Evolutionary conservation across 2,113 vertebrate species (phyloP).

Genomic region (Solea senegalensis): DNA sequence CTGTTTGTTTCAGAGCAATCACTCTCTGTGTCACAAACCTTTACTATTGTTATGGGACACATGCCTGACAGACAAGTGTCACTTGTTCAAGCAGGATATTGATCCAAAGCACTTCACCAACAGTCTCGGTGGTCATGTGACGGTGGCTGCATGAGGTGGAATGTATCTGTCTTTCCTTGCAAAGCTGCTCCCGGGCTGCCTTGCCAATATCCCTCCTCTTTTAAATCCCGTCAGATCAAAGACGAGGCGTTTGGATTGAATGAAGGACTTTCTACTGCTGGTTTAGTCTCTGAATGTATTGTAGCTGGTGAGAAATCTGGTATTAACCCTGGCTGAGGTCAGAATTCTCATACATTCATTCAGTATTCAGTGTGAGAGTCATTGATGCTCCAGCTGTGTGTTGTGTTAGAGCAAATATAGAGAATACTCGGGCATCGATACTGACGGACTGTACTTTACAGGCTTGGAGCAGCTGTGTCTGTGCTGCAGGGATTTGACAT

Average conservation of each 20-base stretch:
- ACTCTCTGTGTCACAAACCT: neutral
- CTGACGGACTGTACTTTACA: neutral
- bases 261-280: slow-evolving; percentile 35
- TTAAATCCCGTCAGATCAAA: slow-evolving; percentile 49
- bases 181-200: slow-evolving; percentile 27
- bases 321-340: slow-evolving; percentile 17
- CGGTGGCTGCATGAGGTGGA: slow-evolving; percentile 20
- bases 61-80: slow-evolving; percentile 37
- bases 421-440: neutral
- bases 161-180: slow-evolving; percentile 32
- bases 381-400: slow-evolving; percentile 6
- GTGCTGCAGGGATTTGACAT: neutral
- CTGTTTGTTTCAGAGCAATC: slow-evolving; percentile 27
- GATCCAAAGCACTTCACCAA: slow-evolving; percentile 47
- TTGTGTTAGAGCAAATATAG: neutral
- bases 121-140: slow-evolving; percentile 46
- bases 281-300: slow-evolving; percentile 38
- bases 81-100: slow-evolving; percentile 41
- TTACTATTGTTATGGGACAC: slow-evolving; percentile 37
- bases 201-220: slow-evolving; percentile 34
- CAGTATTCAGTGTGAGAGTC: slow-evolving; percentile 13
- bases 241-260: slow-evolving; percentile 24
- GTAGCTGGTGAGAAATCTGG: slow-evolving; percentile 13
- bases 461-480: neutral
- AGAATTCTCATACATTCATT: slow-evolving; percentile 27